Base-by-base conservation (phyloP, 2,113 vertebrate genomes). In the Sigmodon hispidus region DNA sequence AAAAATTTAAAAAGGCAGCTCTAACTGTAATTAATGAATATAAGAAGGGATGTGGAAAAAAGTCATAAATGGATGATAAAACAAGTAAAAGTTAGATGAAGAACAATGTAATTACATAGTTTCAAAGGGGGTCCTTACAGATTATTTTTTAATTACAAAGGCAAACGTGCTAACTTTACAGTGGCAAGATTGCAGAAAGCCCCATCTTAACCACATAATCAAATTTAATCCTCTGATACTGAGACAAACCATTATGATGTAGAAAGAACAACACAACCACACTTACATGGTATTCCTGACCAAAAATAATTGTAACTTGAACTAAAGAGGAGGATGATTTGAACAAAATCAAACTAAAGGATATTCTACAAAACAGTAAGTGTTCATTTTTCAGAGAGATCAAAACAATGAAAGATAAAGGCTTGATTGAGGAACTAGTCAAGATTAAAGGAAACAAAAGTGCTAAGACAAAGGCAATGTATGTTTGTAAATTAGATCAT, bases 41-140 rank as follows among this genome's bases (percentile, higher is more conserved):
- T 29, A 96, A 89, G 19, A 73, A 94, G 24, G n/a, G 52, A 89
- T 92, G 31, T 89, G 31, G n/a, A 69, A 72, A 73, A 73, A 89
- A n/a, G n/a, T 79, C n/a, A 92, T 94, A 67, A 45, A 79, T 34
- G 36, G 40, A 90, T 61, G 45, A 67, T 77, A 31, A 89, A 83
- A 96, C 61, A 61, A 84, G 36, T 45, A 24, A 91, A 88, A 76
- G 69, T 88, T 70, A 55, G 16, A 85, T 70, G 36, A 91, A 81
- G 21, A 59, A 59, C 36, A 81, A n/a, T 40, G 57, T 40, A 81
- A 59, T 59, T 81, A 40, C 52, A 40, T 26, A 40, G 79, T 81
- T 59, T 81, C 79, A 81, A 59, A 81, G 17, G 24, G 55, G 59
- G 22, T 81, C 36, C 36, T 24, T 24, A 40, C 50, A n/a, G 50